Conservation (phyloP, 2,113 vertebrate genomes). For the Synodontis membranacea region DNA sequence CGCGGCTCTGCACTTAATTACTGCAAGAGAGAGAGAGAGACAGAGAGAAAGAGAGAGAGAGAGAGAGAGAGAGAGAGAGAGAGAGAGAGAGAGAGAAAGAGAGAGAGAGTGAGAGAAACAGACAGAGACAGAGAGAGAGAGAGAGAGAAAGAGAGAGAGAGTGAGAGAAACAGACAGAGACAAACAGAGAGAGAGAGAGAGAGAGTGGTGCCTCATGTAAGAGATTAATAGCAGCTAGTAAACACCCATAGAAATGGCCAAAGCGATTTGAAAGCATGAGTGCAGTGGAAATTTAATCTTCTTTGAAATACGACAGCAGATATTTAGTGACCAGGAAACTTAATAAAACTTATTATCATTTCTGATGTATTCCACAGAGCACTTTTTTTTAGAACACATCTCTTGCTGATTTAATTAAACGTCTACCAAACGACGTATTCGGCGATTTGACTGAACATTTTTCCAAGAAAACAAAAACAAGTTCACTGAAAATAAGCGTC, state of each 20-base stretch:
- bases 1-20: slow-evolving; percentile 76
- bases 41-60: background rate
- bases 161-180: background rate
- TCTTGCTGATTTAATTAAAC: background rate
- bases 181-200: slow-evolving; percentile 46
- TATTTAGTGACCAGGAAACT: too few species aligned
- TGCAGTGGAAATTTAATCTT: slow-evolving; percentile 16
- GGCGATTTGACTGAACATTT: background rate
- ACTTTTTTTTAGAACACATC: background rate
- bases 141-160: background rate
- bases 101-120: too few species aligned
- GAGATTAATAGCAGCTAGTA: slow-evolving; percentile 71
- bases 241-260: slow-evolving; percentile 66
- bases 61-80: too few species aligned
- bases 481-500: background rate
- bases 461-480: background rate
- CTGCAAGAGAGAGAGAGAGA: slow-evolving; percentile 26
- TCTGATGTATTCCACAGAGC: background rate
- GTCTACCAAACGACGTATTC: background rate
- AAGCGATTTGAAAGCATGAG: slow-evolving; percentile 57
- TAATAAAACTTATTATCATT: background rate
- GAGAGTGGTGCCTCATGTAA: slow-evolving; percentile 57
- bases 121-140: too few species aligned
- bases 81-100: slow-evolving; percentile 34
- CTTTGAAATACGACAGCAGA: background rate